These are phyloP conservation scores for Nibea coibor DNA, from an alignment of 2,113 vertebrate genomes.

Conservation along the genomic window DNA sequence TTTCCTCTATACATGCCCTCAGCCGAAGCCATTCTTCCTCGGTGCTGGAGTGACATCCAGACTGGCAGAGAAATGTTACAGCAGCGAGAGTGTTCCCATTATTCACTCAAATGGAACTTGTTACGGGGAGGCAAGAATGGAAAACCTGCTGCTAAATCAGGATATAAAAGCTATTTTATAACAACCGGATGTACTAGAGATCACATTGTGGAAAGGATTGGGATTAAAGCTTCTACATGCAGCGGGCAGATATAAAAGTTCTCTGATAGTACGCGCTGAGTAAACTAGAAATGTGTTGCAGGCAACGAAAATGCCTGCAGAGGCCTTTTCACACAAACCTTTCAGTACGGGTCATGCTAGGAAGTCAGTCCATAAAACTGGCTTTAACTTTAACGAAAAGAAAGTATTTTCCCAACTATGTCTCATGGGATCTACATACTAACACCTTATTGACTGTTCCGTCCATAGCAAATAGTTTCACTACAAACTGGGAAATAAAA, in stretches of 20 bases:
- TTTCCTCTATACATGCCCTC: slow-evolving; percentile 14
- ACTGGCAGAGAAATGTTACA: slow-evolving; percentile 33
- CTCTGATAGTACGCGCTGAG: neutral
- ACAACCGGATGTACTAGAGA: slow-evolving; percentile 16
- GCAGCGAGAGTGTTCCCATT: slow-evolving; percentile 8
- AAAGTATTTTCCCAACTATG: neutral
- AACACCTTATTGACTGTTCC: neutral
- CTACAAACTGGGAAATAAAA: neutral
- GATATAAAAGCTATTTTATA: slow-evolving; percentile 33
- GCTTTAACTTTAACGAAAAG: neutral
- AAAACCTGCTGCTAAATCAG: slow-evolving; percentile 39
- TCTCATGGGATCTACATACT: neutral
- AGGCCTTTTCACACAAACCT: slow-evolving; percentile 17
- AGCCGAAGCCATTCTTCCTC: slow-evolving; percentile 35
- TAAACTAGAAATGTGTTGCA: neutral
- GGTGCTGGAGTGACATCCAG: slow-evolving; percentile 36
- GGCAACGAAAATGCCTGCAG: neutral
- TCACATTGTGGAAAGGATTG: slow-evolving; percentile 1
- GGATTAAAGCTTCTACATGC: slow-evolving; percentile 31
- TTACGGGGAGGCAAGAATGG: slow-evolving; percentile 27
- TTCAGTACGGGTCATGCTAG: neutral
- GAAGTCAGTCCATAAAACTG: neutral
- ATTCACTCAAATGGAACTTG: slow-evolving; percentile 52
- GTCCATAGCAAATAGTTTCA: neutral
- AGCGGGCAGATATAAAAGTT: slow-evolving; percentile 7